Evolutionary conservation across 2,113 vertebrate species (phyloP), one percentile per base, ranked within the genome.

Genomic region (Haemorhous mexicanus): DNA sequence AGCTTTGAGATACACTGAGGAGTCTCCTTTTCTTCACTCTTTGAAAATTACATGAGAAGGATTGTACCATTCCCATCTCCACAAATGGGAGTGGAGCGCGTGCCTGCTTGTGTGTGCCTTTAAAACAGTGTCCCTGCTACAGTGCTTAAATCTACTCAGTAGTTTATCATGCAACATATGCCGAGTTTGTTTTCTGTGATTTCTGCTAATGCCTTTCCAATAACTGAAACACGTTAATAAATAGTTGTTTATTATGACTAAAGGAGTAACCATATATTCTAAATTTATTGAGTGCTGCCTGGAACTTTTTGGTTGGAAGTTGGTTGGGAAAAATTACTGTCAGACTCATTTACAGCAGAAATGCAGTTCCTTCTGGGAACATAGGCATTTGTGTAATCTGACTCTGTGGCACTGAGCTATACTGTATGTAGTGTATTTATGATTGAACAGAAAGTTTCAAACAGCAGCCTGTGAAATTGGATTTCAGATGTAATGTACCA

Each of bases 401-500:
- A 97, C 97, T 98, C 96, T 85, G 79, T 97, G 97, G 97, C 85
- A 94, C 97, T 95, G 96, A 98, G 96, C 97, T 97, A 90, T 96
- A 95, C 97, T 98, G 86, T 96, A 96, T 97, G 96, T 97, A 97
- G 97, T 97, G 87, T 98, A 98, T 98, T 98, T 98, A 98, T 98
- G 98, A 98, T 98, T 98, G 98, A 98, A 97, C 97, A 98, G 97
- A 98, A 98, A 98, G 98, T 98, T 97, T 98, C 97, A 97, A 97
- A 98, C 97, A 97, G 97, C 97, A 98, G 97, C 97, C 98, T 98
- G 98, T 98, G 98, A 98, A 98, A 98, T 98, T 98, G 98, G 98
- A 98, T 98, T 98, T 98, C 97, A 98, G 98, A 98, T 98, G 98
- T 98, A 98, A 98, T 98, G 98, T 98, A 98, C 98, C 98, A 98